phyloP scores from a whole-genome alignment of 2,113 vertebrate species.

The Rhinichthys klamathensis region DNA sequence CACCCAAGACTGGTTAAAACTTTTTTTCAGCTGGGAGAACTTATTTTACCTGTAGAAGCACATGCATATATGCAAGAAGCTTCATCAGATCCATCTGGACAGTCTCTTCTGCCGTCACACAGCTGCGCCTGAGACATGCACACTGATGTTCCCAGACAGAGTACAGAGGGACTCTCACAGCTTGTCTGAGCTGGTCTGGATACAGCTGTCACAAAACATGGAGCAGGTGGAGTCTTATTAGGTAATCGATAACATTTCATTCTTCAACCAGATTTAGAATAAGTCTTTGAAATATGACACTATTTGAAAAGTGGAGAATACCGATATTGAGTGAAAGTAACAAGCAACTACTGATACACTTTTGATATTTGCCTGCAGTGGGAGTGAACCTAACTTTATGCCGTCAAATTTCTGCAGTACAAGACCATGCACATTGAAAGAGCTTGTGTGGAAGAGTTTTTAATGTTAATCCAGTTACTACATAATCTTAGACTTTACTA shows the following conservation, averaged over 20 bases:
- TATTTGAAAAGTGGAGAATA: not conserved
- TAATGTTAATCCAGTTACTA: not conserved
- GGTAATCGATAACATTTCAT: not conserved
- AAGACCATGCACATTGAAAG: too few species aligned
- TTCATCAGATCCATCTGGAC: constrained; percentile 65
- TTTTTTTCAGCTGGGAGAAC: not conserved
- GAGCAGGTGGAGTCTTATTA: not conserved
- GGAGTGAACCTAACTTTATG: too few species aligned
- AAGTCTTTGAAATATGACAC: too few species aligned
- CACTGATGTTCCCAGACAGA: constrained; percentile 72
- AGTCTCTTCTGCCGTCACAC: constrained; percentile 65
- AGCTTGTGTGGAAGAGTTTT: too few species aligned
- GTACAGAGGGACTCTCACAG: constrained; percentile 73
- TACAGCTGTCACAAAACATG: constrained; percentile 7
- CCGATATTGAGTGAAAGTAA: not conserved
- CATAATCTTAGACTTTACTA: not conserved
- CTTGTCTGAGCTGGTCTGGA: constrained; percentile 1
- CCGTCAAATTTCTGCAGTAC: too few species aligned
- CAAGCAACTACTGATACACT: not conserved
- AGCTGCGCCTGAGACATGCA: constrained; percentile 41
- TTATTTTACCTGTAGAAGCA: constrained; percentile 11
- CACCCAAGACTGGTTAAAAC: too few species aligned
- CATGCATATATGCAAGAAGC: constrained; percentile 50
- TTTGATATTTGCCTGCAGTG: too few species aligned
- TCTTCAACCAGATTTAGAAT: not conserved